phyloP scores from a whole-genome alignment of 2,888 invertebrate genomes.

The Elaeidobius kamerunicus region DNA sequence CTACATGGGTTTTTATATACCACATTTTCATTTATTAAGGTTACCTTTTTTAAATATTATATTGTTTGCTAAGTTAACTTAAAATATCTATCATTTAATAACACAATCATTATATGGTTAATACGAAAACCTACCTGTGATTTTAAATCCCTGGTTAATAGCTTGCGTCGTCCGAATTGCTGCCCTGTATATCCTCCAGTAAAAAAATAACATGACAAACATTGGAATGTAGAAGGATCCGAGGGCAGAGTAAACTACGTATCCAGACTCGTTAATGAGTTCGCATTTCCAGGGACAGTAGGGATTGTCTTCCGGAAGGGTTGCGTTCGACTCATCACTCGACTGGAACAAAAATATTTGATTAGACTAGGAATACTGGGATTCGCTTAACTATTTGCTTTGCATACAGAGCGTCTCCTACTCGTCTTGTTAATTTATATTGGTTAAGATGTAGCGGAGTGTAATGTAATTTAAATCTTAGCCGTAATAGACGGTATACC shows the following conservation, averaged over 20 bases:
- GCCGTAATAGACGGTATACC: no score
- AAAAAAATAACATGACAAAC: constrained; percentile 97
- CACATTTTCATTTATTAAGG: no score
- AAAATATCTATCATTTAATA: neutral
- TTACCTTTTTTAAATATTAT: no score
- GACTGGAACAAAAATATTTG: constrained; percentile 37
- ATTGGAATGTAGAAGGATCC: constrained; percentile 98
- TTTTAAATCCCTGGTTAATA: constrained; percentile 87
- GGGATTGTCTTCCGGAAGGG: constrained; percentile 47
- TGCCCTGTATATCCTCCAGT: constrained; percentile 94
- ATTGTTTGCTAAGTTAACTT: no score
- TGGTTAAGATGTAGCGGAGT: no score
- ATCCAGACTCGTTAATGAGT: constrained; percentile 90
- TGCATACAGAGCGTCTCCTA: neutral
- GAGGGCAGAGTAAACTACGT: constrained; percentile 94
- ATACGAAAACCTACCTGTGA: constrained; percentile 53
- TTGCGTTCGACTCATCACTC: constrained; percentile 33
- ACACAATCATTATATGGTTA: neutral
- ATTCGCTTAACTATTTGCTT: neutral
- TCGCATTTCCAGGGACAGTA: constrained; percentile 85
- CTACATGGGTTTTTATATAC: no score
- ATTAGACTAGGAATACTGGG: constrained; percentile 6
- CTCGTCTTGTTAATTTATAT: no score
- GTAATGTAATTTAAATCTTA: no score
- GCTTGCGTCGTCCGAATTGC: constrained; percentile 91